Percentiles rank a stretch among this genome's conserved stretches.
phyloP scores from a whole-genome alignment of 1,140 invertebrate genomes.

The Nilaparvata lugens region DNA sequence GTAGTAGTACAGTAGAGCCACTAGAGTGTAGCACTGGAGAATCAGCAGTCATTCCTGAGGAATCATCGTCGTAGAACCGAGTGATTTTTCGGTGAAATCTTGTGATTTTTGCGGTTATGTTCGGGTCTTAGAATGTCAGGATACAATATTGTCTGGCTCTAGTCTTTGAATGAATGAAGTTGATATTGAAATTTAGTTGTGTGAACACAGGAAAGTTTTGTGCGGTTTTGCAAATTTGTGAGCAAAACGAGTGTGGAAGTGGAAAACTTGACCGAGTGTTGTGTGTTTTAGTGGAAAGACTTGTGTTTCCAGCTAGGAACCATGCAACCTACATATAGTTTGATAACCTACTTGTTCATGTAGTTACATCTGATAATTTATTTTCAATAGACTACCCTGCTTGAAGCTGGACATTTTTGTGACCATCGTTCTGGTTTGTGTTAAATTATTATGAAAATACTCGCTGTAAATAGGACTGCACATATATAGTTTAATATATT shows the following conservation, averaged over 20 bases:
- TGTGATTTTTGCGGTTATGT: neutral
- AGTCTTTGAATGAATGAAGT: neutral
- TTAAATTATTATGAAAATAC: neutral
- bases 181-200: neutral
- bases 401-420: neutral
- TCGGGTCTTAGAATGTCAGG: too few species aligned
- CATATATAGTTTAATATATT: slow-evolving; percentile 11
- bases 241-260: slow-evolving; percentile 1
- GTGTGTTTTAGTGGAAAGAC: too few species aligned
- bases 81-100: too few species aligned
- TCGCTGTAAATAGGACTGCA: slow-evolving; percentile 7
- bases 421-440: neutral
- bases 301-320: too few species aligned
- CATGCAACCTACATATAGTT: too few species aligned
- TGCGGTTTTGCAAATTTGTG: neutral
- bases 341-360: neutral
- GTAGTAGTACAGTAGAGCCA: too few species aligned
- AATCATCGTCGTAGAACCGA: neutral
- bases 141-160: neutral
- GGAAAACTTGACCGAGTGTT: slow-evolving; percentile 1
- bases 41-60: neutral
- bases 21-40: too few species aligned
- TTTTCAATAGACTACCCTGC: neutral
- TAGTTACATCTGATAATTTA: neutral
- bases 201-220: slow-evolving; percentile 15